Evolutionary conservation across 2,113 vertebrate species (phyloP), one percentile per base, ranked within the genome.

Genomic region (Monarcha castaneiventris): DNA sequence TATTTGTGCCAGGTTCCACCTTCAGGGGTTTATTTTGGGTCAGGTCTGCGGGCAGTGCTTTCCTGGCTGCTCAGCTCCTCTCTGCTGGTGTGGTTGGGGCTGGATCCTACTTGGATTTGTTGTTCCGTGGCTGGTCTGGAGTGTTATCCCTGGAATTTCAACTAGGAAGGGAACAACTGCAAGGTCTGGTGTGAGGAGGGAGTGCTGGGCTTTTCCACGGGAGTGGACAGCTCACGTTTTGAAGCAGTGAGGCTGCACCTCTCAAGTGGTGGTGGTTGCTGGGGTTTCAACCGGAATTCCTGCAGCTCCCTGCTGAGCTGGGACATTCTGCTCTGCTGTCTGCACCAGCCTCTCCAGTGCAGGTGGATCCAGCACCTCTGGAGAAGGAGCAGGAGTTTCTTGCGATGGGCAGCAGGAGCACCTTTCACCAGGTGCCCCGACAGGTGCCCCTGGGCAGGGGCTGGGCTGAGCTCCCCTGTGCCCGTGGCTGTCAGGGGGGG

Each of bases 401-500:
- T 6, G 35, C 35, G 4, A 14, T 1, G 13, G 49, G 29, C 41
- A 74, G 41, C 35, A 20, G 82, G 51, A 81, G 29, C 46, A 18
- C 16, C 85, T 68, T 69, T 30, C 69, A 46, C 5, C 52, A 11
- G 35, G 17, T 46, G 20, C 16, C n/a, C 44, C 5, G 1, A 5
- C 2, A 3, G 43, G 12, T 46, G 51, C 69, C 61, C 3, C 3
- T 30, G 77, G 61, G 44, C 67, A 43, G 39, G n/a, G 27, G 29
- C 10, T 7, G 2, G 2, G 2, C 52, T 55, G 55, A 8, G 43
- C 62, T 41, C 7, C 9, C 7, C 16, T 1, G 2, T 27, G 68
- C 51, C 84, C 0, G 0, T 4, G 37, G 12, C 55, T 44, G 35
- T 35, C 29, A 64, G 39, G 17, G 49, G 39, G 5, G 1, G 8